These are phyloP conservation scores for Drosophila putrida DNA, from an alignment of 2,888 invertebrate species.

Conservation along the genomic window DNA sequence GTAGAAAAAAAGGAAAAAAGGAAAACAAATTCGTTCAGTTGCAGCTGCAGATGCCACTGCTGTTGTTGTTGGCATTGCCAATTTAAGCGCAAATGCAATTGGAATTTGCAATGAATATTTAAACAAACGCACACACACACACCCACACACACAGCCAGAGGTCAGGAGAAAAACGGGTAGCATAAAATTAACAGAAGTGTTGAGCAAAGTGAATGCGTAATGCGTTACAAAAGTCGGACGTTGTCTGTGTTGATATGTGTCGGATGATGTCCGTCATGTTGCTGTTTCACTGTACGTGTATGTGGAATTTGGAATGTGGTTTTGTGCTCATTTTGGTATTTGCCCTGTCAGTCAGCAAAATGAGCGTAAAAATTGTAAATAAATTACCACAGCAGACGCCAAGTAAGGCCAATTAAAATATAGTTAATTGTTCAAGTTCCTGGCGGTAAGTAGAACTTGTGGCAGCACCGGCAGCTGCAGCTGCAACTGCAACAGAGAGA, in stretches of 20 bases:
- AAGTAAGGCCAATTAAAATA: slow-evolving; percentile 62
- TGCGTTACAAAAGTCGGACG: slow-evolving; percentile 54
- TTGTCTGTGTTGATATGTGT: slow-evolving; percentile 19
- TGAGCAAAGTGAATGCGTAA: slow-evolving; percentile 79
- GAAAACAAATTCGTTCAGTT: slow-evolving; percentile 43
- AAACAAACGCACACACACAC: slow-evolving; percentile 51
- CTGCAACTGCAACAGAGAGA: slow-evolving; percentile 32
- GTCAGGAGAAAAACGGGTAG: slow-evolving; percentile 37
- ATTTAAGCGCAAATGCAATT: slow-evolving; percentile 77
- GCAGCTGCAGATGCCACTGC: slow-evolving; percentile 35
- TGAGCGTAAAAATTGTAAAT: slow-evolving; percentile 67
- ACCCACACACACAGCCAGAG: slow-evolving; percentile 14
- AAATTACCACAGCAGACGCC: slow-evolving; percentile 51
- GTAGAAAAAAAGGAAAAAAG: slow-evolving; percentile 15
- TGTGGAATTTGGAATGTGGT: slow-evolving; percentile 25
- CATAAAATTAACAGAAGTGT: slow-evolving; percentile 81
- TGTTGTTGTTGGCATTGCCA: slow-evolving; percentile 69
- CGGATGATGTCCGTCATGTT: slow-evolving; percentile 49
- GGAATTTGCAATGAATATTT: slow-evolving; percentile 79
- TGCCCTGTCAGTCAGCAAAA: slow-evolving; percentile 62
- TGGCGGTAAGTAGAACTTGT: slow-evolving; percentile 56
- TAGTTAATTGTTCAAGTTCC: slow-evolving; percentile 66
- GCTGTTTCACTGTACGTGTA: slow-evolving; percentile 26
- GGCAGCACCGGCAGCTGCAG: slow-evolving; percentile 8
- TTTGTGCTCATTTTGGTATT: slow-evolving; percentile 38